These are phyloP conservation scores for Coluber constrictor DNA, from an alignment of 2,797 vertebrate genomes.

Conservation along the genomic window DNA sequence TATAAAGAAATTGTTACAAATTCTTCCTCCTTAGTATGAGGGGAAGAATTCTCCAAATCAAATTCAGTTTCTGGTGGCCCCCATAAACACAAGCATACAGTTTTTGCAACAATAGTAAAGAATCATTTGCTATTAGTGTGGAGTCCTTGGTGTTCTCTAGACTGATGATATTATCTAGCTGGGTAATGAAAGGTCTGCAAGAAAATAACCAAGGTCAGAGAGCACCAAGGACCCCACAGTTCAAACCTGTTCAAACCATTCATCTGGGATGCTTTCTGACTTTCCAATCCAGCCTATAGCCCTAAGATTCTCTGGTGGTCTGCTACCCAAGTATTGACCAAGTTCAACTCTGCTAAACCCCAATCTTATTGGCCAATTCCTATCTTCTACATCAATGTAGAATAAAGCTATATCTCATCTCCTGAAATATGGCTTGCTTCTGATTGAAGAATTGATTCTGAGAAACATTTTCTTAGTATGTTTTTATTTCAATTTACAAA, in stretches of 20 bases:
- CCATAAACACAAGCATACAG: background rate
- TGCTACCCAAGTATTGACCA: background rate
- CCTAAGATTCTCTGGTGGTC: background rate
- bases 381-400: background rate
- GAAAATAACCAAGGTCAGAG: background rate
- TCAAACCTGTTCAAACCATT: background rate
- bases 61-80: background rate
- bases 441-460: background rate
- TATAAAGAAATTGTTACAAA: background rate
- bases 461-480: background rate
- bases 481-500: background rate
- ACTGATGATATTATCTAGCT: background rate
- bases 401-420: background rate
- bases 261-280: background rate
- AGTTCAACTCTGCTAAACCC: background rate
- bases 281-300: background rate
- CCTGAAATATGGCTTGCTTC: background rate
- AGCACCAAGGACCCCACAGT: background rate
- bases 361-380: background rate
- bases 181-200: background rate
- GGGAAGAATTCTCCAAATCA: background rate
- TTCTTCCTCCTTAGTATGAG: background rate
- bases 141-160: background rate
- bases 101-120: background rate
- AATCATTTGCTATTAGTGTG: background rate